Evolutionary conservation across 37 sponge, comb jelly and placozoan species (phyloP).

Genomic region (Aplysina aerophoba): DNA sequence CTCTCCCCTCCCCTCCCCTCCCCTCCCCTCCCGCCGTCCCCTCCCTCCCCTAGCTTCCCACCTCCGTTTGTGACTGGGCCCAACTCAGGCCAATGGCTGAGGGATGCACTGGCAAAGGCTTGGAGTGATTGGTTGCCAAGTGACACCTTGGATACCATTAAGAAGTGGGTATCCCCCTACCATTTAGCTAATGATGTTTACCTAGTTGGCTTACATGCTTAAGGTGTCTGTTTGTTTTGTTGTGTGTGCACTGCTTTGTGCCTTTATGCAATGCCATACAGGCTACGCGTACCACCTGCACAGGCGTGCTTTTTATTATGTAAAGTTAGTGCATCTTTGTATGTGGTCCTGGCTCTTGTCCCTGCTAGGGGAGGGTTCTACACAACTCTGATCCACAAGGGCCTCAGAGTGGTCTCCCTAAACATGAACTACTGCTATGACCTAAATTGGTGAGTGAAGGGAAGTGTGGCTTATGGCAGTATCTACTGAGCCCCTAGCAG

Average conservation of each 20-base stretch:
- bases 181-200: neutral
- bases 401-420: slow-evolving; percentile 80
- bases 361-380: slow-evolving; percentile 81
- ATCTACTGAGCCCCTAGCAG: no score
- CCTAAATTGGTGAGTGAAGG: slow-evolving; percentile 67
- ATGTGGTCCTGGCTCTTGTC: neutral
- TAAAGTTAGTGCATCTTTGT: no score
- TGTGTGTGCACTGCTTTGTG: slow-evolving; percentile 53
- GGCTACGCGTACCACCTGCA: no score
- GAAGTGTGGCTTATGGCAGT: no score
- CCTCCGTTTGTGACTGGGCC: slow-evolving; percentile 57
- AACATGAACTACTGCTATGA: slow-evolving; percentile 87
- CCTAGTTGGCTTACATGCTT: no score
- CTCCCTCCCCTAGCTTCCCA: neutral
- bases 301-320: no score
- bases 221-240: no score
- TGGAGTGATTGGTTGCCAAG: slow-evolving; percentile 88
- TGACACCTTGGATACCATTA: slow-evolving; percentile 55
- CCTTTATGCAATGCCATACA: slow-evolving; percentile 27
- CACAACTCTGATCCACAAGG: slow-evolving; percentile 50
- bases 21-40: neutral
- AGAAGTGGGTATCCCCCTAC: slow-evolving; percentile 29
- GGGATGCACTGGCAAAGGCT: slow-evolving; percentile 57
- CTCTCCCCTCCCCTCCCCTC: neutral
- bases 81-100: slow-evolving; percentile 85